phyloP scores from a whole-genome alignment of 2,797 vertebrate species.

The Onychomys leucogaster region DNA sequence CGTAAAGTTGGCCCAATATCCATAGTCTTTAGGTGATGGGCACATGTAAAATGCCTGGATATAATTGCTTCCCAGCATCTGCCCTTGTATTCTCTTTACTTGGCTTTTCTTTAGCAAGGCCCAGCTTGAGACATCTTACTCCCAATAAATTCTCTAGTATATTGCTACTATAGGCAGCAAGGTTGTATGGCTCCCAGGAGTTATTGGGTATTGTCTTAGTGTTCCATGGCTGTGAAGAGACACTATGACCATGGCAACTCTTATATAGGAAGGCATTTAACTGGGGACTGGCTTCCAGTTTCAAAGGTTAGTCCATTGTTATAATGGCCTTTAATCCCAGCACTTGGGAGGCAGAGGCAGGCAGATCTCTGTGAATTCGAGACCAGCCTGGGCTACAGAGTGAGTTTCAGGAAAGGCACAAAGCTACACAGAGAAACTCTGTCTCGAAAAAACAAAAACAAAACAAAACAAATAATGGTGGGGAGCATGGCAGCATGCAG shows the following conservation, averaged over 20 bases:
- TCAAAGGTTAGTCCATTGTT: not conserved
- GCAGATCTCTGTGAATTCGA: too few relatives aligned
- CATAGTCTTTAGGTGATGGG: not conserved
- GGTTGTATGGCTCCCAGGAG: not conserved
- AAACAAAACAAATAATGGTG: too few relatives aligned
- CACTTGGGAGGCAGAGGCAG: too few relatives aligned
- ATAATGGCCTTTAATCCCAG: too few relatives aligned
- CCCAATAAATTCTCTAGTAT: not conserved
- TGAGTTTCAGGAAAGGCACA: too few relatives aligned
- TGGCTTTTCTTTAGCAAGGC: not conserved
- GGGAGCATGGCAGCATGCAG: not conserved
- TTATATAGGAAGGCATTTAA: not conserved
- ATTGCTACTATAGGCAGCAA: not conserved
- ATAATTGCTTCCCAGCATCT: not conserved
- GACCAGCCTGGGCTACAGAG: too few relatives aligned
- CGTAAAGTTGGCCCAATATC: not conserved
- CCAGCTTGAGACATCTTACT: not conserved
- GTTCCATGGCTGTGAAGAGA: not conserved
- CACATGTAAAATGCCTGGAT: not conserved
- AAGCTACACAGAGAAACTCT: too few relatives aligned
- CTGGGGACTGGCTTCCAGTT: not conserved
- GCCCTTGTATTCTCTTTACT: not conserved
- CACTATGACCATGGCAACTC: not conserved
- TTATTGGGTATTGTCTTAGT: not conserved
- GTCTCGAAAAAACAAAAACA: too few relatives aligned